Base-by-base conservation (phyloP, 2,797 vertebrate genomes). In the Corythornis leucogaster region DNA sequence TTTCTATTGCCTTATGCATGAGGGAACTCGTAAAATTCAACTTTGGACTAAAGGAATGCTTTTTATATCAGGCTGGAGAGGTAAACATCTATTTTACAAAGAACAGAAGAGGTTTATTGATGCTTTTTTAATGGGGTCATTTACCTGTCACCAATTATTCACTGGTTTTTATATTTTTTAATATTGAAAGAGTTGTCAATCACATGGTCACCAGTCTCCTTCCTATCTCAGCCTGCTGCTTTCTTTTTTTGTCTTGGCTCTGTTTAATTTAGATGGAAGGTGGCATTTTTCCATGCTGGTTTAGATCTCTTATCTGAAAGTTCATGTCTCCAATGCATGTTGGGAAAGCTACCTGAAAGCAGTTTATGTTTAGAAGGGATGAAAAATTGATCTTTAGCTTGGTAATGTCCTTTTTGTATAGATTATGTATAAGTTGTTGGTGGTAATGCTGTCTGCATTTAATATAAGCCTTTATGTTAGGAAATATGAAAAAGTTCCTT, bases 1-100 rank as follows among this genome's bases (percentile, higher is more conserved):
- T 90, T 92, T 88, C 87, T 85, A 38, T 92, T 91, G 90, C 93
- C 33, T 95, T 94, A 93, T 96, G 93, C 88, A 77, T 93, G 93
- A 90, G 73, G 58, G 86, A 96, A 57, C 93, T 90, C 85, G 86
- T 92, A 93, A 94, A 93, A 92, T 89, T 68, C 1, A 0, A 31
- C 61, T 93, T 79, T 90, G 61, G 75, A 89, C 91, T 82, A 51
- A 86, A 95, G 80, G 68, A 77, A 30, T 92, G 61, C 54, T 89
- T 95, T 92, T 93, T 94, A 54, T 94, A 62, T 89, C 87, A 68
- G 50, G 28, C 54, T 88, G 58, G 61, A 90, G 74, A 92, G 58
- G 80, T 88, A 91, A 90, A 88, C 89, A 84, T 87, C 83, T 90
- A 88, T 88, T 94, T 90, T 91, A 80, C 86, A 84, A 90, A 81